These are phyloP conservation scores for Riparia riparia DNA, from an alignment of 2,113 vertebrate species.

Conservation along the genomic window DNA sequence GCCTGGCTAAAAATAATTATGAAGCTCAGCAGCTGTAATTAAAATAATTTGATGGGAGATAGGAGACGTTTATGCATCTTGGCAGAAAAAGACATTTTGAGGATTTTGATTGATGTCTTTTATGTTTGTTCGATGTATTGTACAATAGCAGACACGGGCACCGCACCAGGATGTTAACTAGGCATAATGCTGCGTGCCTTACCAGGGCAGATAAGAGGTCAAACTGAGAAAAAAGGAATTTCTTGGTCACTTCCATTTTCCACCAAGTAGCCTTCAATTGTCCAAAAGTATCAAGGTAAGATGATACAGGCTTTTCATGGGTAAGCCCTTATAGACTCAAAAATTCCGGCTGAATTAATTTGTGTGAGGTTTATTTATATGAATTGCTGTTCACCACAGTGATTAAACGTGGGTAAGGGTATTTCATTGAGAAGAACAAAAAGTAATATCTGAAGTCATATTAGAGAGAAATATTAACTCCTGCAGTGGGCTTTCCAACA, in stretches of 20 bases:
- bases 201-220: not conserved
- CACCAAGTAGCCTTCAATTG: not conserved
- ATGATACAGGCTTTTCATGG: not conserved
- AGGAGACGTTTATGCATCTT: constrained; percentile 76
- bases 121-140: constrained; percentile 65
- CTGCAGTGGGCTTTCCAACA: not conserved
- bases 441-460: not conserved
- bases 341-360: not conserved
- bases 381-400: not conserved
- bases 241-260: not conserved
- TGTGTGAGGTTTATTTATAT: not conserved
- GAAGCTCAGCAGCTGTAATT: constrained; percentile 79
- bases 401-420: not conserved
- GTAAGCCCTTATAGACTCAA: not conserved
- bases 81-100: constrained; percentile 78
- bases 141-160: constrained; percentile 58
- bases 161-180: constrained; percentile 35
- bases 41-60: constrained; percentile 81
- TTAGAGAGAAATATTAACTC: not conserved
- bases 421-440: not conserved
- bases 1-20: constrained; percentile 70
- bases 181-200: not conserved
- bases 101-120: constrained; percentile 78
- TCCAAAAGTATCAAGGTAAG: not conserved
- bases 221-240: not conserved